phyloP scores from a whole-genome alignment of 2,888 invertebrate genomes.

The Aromia moschata region DNA sequence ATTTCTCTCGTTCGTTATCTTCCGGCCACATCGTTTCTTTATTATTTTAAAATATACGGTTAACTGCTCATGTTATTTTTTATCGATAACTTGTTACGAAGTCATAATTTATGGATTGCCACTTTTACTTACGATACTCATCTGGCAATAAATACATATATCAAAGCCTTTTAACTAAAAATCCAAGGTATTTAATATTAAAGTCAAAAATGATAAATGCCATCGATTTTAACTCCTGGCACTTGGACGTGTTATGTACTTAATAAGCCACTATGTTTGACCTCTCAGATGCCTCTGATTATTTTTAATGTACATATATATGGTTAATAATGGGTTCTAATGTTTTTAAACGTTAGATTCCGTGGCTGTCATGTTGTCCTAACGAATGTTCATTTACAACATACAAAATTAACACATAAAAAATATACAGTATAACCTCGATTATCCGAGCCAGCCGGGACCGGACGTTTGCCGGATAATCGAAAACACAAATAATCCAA shows the following conservation, averaged over 20 bases:
- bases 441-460: no score
- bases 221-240: neutral
- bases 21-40: neutral
- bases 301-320: neutral
- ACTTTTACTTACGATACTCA: constrained; percentile 6
- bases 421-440: no score
- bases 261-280: neutral
- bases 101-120: constrained; percentile 12
- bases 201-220: constrained; percentile 3
- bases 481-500: no score
- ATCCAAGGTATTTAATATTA: neutral
- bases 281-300: neutral
- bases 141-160: constrained; percentile 8
- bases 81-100: constrained; percentile 11
- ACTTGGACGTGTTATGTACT: neutral
- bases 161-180: neutral
- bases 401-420: no score
- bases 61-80: constrained; percentile 10
- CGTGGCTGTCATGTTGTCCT: neutral
- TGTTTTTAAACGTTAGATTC: neutral
- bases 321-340: neutral
- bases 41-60: constrained; percentile 13
- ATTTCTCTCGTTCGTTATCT: constrained; percentile 8
- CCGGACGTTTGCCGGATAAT: no score
- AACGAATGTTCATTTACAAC: no score